phyloP scores from a whole-genome alignment of 2,113 vertebrate genomes.

The Pardalotus punctatus region DNA sequence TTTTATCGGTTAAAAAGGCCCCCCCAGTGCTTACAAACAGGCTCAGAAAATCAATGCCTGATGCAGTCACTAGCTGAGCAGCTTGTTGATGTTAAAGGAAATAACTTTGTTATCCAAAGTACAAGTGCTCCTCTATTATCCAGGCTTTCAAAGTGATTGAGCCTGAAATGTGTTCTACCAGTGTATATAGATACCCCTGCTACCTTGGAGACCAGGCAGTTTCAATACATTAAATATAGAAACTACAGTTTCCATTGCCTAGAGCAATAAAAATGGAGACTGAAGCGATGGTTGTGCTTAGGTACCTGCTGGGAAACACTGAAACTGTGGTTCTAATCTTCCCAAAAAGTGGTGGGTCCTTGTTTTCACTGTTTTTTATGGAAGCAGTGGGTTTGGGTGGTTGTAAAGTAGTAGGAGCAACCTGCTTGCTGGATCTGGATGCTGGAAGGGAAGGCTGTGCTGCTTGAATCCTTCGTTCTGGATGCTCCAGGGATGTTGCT shows the following conservation, averaged over 20 bases:
- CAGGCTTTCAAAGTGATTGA: slow-evolving; percentile 68
- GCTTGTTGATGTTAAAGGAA: slow-evolving; percentile 65
- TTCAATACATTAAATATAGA: slow-evolving; percentile 52
- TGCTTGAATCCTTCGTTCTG: accelerated
- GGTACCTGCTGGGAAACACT: neutral
- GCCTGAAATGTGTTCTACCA: slow-evolving; percentile 53
- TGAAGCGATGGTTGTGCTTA: neutral
- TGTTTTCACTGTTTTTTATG: neutral
- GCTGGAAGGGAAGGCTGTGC: neutral
- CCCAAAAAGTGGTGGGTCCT: neutral
- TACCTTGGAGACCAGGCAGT: slow-evolving; percentile 61
- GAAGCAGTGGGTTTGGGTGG: neutral
- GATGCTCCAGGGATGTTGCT: neutral
- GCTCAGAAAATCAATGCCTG: slow-evolving; percentile 71
- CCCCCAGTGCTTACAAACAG: slow-evolving; percentile 55
- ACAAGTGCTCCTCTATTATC: slow-evolving; percentile 64
- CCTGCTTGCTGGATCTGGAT: neutral
- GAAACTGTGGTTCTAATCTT: neutral
- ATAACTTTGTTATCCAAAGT: slow-evolving; percentile 64
- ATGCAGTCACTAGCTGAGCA: slow-evolving; percentile 61
- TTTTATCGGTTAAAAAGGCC: slow-evolving; percentile 51
- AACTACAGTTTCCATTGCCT: slow-evolving; percentile 41
- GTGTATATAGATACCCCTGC: slow-evolving; percentile 36
- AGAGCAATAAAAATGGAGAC: slow-evolving; percentile 43
- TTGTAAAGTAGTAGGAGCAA: too few relatives aligned